Evolutionary conservation across 2,888 invertebrate genomes (phyloP).

Genomic region (Arctia plantaginis): DNA sequence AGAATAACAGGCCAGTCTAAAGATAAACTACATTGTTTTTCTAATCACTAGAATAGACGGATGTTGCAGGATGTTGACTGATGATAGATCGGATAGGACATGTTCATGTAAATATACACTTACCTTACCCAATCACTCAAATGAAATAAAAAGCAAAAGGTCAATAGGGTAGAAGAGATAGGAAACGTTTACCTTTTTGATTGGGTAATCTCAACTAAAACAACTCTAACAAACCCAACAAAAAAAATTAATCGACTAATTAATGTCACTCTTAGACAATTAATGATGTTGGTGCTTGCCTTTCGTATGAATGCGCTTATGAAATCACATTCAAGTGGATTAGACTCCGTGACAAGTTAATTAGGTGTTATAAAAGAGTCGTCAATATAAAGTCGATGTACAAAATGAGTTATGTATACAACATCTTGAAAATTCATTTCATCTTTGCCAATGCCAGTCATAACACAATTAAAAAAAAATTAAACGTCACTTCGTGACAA

Average conservation of each 20-base stretch:
- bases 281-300: slow-evolving; percentile 2
- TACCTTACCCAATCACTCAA: not conserved
- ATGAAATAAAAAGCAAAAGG: not conserved
- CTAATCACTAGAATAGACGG: too few species aligned
- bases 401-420: not conserved
- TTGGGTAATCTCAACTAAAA: slow-evolving; percentile 2
- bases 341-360: slow-evolving; percentile 22
- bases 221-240: not conserved
- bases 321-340: slow-evolving; percentile 14
- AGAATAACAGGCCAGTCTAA: too few species aligned
- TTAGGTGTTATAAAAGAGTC: slow-evolving; percentile 26
- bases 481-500: not conserved
- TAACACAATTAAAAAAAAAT: not conserved
- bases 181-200: not conserved
- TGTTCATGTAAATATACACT: not conserved
- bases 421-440: not conserved
- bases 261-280: slow-evolving; percentile 2
- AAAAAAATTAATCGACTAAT: not conserved
- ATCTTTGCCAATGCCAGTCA: not conserved
- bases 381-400: slow-evolving; percentile 6
- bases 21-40: too few species aligned
- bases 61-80: too few species aligned
- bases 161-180: not conserved
- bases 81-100: too few species aligned
- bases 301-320: not conserved